Base-by-base conservation (phyloP, 1,140 invertebrate genomes). In the Drosophila triauraria region DNA sequence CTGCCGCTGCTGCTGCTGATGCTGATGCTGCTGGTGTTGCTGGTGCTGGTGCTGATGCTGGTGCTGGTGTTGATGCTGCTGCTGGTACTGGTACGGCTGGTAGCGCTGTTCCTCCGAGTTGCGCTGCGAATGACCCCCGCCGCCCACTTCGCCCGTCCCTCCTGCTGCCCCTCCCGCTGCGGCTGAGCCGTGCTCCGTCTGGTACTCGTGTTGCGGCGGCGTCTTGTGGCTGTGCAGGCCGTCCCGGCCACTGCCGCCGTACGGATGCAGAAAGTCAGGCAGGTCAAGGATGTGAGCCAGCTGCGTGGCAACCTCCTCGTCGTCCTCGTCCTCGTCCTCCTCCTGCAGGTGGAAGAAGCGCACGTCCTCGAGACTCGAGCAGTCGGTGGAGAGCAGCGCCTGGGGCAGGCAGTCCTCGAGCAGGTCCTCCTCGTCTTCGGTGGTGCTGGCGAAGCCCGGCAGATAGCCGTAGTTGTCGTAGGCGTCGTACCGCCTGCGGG, bases 181-280 rank as follows among this genome's bases (percentile, higher is more conserved):
- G 75, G 78, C 57, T 54, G 46, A 63, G 76, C 83, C 85, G 85
- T 82, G 86, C 82, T 88, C 83, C 83, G 84, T 83, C 71, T 87
- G 84, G 44, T 81, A 87, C 82, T 87, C 84, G 77, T 87, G 77
- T 91, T 90, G 88, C 63, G 91, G 87, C 87, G 91, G 86, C 91
- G 91, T 92, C 58, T 92, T 92, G 91, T 91, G 82, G 91, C 91
- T 88, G 86, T 85, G 63, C 84, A 83, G 76, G 80, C 74, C 87
- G 60, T 74, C 80, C 70, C 82, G 71, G 80, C 75, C 75, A 75
- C 84, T 85, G 87, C 76, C 72, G 69, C 84, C 80, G 71, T 90
- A 90, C 65, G 85, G 79, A 51, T 87, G 85, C 47, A 87, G 54
- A 78, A 82, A 90, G 59, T 90, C 82, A 35, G 85, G 86, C 56